Evolutionary conservation across 2,113 vertebrate species (phyloP), one percentile per base, ranked within the genome.

Genomic region (Erinaceus europaeus): DNA sequence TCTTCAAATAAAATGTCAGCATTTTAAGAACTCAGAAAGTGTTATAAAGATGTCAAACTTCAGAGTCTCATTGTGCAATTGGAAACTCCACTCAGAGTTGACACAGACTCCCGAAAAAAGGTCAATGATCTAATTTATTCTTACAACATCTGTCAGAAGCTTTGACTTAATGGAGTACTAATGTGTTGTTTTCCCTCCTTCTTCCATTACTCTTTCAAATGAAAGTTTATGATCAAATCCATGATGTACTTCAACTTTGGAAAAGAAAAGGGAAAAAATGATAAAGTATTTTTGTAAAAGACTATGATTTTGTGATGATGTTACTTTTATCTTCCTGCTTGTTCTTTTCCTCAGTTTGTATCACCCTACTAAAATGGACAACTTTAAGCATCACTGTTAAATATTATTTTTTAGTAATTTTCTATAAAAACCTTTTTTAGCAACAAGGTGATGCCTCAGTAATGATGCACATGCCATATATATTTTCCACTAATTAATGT

Each of bases 1-100:
- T 91, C 53, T 90, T 83, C 80, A 88, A 90, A 84, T 69, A 88
- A 96, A 92, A 91, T 91, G 71, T 42, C 95, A 79, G 72, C 77
- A 81, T 84, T 89, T 80, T 94, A 55, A 42, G 52, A 90, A 73
- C 12, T 85, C 78, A 81, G 9, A 92, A 67, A 76, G 21, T 44
- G 7, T 74, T 84, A 72, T 82, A 88, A 93, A 92, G 32, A 76
- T 84, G 46, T 87, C 74, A 94, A 40, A 62, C 50, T 90, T 68
- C 93, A 80, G 80, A 93, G 76, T 3, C 72, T 94, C 88, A 46
- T 68, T 86, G 77, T 77, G 72, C 50, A 91, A 86, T 44, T 77
- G 78, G 91, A 91, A 94, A 64, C 29, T 88, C 20, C 74, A 75
- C 65, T 90, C 32, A 91, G 86, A 88, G 38, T 95, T 92, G 62